Evolutionary conservation across 2,888 invertebrate species (phyloP), one percentile per base, ranked within the genome.

Genomic region (Odontothrips loti): DNA sequence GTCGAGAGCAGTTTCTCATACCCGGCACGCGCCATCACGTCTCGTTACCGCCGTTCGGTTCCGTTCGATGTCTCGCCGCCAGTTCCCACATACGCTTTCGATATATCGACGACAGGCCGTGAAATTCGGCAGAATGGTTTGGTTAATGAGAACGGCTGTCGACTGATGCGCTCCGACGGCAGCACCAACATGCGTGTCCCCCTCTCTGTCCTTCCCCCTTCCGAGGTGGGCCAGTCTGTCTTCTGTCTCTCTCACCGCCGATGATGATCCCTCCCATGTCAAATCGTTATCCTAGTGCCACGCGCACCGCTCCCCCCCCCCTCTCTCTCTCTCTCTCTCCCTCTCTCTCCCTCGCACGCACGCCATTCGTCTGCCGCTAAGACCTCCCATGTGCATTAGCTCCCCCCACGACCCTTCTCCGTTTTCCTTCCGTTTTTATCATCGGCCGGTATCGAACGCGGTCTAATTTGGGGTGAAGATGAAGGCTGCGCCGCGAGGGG

Each of bases 101-200:
- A 58, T 58, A 58, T 58, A 58, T 58, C 58, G 58, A 58, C 58
- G 58, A 58, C 58, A 58, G 58, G 17, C 17, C 58, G 58, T 58
- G 58, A 58, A 58, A 58, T 58, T 58, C 58, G 58, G 11, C 58
- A 58, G 58, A 58, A 58, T 58, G 58, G 58, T 43, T 43, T 58
- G 58, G 58, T 17, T 58, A 58, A 58, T 58, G 58, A 58, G 58
- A 58, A 58, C 51, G 58, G 20, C 58, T 0, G 17, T 11, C 58
- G 0, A 15, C 51, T 4, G 58, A n/a, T 58, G 58, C 58, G 20
- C 58, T 17, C 17, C 51, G 20, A 51, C 51, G 20, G 58, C 58
- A 43, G 34, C 34, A 6, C 34, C 2, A 43, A 43, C 58, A 58
- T 15, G 17, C 34, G 34, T 43, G 3, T 43, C n/a, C n/a, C 51